phyloP scores from a whole-genome alignment of 2,888 invertebrate species.

The Scaeva pyrastri region DNA sequence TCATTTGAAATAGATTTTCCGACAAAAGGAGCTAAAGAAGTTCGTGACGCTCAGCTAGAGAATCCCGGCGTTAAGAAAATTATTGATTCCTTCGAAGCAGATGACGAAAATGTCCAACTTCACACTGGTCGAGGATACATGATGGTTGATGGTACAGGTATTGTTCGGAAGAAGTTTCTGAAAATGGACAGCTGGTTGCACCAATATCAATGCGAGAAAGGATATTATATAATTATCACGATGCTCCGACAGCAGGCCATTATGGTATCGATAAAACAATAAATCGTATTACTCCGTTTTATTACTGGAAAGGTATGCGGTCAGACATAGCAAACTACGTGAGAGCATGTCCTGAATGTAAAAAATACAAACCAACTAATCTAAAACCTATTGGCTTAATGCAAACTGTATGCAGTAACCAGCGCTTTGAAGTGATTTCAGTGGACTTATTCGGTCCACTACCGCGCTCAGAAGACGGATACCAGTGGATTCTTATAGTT shows the following conservation, averaged over 20 bases:
- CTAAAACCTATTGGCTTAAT: slow-evolving; percentile 72
- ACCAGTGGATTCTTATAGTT: slow-evolving; percentile 77
- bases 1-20: too few species aligned
- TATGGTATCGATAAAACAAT: slow-evolving; percentile 67
- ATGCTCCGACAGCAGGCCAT: slow-evolving; percentile 71
- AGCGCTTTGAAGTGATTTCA: slow-evolving; percentile 71
- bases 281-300: slow-evolving; percentile 28
- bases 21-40: too few species aligned
- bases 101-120: slow-evolving; percentile 11
- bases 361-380: slow-evolving; percentile 59
- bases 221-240: neutral
- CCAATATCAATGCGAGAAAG: neutral
- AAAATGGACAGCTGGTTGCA: neutral
- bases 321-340: too few species aligned
- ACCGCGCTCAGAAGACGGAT: slow-evolving; percentile 53
- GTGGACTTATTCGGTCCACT: slow-evolving; percentile 72
- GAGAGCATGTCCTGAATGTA: too few species aligned
- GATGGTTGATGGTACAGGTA: slow-evolving; percentile 47
- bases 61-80: too few species aligned
- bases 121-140: slow-evolving; percentile 19
- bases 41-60: too few species aligned
- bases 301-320: too few species aligned
- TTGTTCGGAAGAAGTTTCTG: slow-evolving; percentile 20
- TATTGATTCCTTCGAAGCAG: neutral
- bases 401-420: slow-evolving; percentile 64